Evolutionary conservation across 2,888 invertebrate genomes (phyloP).

Genomic region (Amiota communis): DNA sequence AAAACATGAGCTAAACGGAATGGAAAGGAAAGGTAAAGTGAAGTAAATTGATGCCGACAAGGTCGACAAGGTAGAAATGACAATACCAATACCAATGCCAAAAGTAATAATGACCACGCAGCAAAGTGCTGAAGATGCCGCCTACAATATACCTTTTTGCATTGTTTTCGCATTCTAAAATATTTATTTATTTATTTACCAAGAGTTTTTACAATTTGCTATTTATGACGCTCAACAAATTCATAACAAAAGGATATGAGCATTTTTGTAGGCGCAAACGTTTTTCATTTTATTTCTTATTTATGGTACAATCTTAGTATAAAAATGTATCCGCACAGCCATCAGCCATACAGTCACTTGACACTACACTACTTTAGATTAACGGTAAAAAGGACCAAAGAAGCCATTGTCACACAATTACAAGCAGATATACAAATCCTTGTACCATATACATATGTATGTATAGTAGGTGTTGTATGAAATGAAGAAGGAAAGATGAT

Average conservation of each 20-base stretch:
- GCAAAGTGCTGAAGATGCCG: not conserved
- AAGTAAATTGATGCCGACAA: no score
- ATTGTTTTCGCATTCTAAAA: constrained; percentile 57
- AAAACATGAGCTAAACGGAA: not conserved
- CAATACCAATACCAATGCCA: no score
- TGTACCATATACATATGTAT: no score
- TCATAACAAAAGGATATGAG: constrained; percentile 59
- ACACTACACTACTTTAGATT: constrained; percentile 54
- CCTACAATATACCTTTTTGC: constrained; percentile 56
- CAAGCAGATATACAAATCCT: no score
- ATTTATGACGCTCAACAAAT: constrained; percentile 64
- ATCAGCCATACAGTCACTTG: constrained; percentile 62
- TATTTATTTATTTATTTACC: constrained; percentile 58
- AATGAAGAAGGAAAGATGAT: no score
- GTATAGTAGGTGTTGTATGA: no score
- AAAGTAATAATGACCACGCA: no score
- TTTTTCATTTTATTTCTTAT: not conserved
- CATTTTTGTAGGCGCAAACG: constrained; percentile 19
- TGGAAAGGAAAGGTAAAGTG: constrained; percentile 3
- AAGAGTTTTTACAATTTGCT: constrained; percentile 56
- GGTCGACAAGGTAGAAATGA: no score
- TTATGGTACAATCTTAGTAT: not conserved
- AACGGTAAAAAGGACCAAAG: not conserved
- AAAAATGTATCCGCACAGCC: no score
- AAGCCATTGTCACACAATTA: not conserved